Percentiles rank a stretch among this genome's conserved stretches.
These are phyloP conservation scores for Oryzias javanicus DNA, from an alignment of 2,113 vertebrate genomes.

Conservation along the genomic window DNA sequence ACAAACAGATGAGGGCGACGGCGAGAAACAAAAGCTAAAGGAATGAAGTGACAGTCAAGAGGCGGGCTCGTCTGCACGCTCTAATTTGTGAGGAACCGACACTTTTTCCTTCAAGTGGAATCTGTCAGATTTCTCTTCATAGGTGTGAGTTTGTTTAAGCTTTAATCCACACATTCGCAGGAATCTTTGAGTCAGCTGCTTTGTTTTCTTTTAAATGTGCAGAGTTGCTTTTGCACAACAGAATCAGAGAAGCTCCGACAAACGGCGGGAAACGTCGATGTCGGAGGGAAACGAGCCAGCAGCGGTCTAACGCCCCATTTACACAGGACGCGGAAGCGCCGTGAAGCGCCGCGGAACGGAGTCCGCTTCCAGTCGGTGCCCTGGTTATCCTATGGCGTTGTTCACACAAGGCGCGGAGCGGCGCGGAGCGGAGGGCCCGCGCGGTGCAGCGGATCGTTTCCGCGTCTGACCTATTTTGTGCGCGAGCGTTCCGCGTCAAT, in stretches of 20 bases:
- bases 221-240: conserved; percentile 20
- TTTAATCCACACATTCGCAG: conserved; percentile 14
- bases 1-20: background rate
- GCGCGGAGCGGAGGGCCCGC: no score
- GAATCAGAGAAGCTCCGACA: background rate
- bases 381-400: no score
- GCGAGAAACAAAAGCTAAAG: background rate
- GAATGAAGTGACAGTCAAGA: background rate
- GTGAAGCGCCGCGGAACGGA: no score
- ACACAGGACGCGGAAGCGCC: no score
- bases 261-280: background rate
- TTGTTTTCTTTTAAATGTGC: conserved; percentile 16
- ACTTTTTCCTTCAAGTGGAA: conserved; percentile 19
- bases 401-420: no score
- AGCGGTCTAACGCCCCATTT: no score
- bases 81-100: conserved; percentile 41
- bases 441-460: no score
- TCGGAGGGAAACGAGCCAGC: conserved; percentile 15
- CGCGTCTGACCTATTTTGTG: no score
- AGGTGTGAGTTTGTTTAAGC: conserved; percentile 24
- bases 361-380: no score
- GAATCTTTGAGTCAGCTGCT: conserved; percentile 38
- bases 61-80: conserved; percentile 36
- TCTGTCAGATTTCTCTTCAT: background rate
- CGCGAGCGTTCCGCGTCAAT: no score